Conservation (phyloP, 1,140 invertebrate species). For the Drosophila hydei region DNA sequence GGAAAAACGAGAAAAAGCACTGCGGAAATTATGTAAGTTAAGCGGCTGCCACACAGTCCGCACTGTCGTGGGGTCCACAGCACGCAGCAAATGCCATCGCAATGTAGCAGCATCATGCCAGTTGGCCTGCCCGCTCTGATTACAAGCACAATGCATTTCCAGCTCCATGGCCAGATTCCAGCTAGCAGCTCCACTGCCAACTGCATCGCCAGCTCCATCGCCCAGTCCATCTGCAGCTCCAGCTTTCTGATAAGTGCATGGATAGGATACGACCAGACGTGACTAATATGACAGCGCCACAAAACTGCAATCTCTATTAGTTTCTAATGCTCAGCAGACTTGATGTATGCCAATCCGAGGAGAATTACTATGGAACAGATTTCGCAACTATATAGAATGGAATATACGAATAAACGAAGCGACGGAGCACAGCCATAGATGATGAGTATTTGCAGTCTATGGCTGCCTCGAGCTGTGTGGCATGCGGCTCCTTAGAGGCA, state of each 20-base stretch:
- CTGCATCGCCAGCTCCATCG: neutral
- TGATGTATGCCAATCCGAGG: no score
- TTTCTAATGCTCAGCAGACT: neutral
- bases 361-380: no score
- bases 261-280: constrained; percentile 1
- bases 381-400: no score
- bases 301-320: neutral
- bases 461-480: neutral
- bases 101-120: constrained; percentile 14
- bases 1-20: constrained; percentile 41
- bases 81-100: constrained; percentile 12
- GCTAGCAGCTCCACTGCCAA: neutral
- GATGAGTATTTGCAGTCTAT: neutral
- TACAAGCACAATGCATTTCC: constrained; percentile 3
- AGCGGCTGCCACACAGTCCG: constrained; percentile 25
- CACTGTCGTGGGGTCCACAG: no score
- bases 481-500: constrained; percentile 35
- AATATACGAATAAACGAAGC: no score
- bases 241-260: constrained; percentile 17
- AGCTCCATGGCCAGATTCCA: no score
- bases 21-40: constrained; percentile 68
- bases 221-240: neutral
- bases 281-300: constrained; percentile 5
- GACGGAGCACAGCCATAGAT: neutral
- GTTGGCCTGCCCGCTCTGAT: constrained; percentile 7